Conservation (phyloP, 2,797 vertebrate species). For the Astyanax mexicanus region DNA sequence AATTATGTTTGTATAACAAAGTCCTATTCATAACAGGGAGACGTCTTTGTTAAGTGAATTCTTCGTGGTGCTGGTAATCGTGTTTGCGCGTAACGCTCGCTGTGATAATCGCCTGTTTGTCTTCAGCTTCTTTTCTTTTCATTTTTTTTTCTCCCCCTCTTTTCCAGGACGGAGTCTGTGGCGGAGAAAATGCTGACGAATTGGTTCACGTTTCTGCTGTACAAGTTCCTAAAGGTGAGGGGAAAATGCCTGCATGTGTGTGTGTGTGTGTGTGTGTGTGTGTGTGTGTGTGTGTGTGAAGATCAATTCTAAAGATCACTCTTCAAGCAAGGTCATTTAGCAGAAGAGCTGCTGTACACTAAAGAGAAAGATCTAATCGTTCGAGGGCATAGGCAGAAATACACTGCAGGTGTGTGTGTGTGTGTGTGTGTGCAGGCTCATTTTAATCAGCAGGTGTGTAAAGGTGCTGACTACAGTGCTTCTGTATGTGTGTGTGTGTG, state of each 20-base stretch:
- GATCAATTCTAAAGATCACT: neutral
- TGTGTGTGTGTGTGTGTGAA: neutral
- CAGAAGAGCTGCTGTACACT: constrained; percentile 27
- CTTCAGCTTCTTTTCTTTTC: constrained; percentile 46
- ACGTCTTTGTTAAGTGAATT: constrained; percentile 66
- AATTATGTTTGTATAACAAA: constrained; percentile 70
- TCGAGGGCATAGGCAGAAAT: constrained; percentile 28
- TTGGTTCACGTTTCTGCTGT: constrained; percentile 98
- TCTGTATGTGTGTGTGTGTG: constrained; percentile 15
- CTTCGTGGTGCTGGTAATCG: constrained; percentile 59
- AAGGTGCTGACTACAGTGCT: no score
- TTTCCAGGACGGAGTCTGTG: constrained; percentile 92
- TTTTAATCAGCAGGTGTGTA: no score
- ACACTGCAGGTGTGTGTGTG: constrained; percentile 31
- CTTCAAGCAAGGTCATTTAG: constrained; percentile 48
- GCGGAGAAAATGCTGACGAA: constrained; percentile 99
- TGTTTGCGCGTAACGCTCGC: constrained; percentile 38
- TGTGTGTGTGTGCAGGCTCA: neutral
- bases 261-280: constrained; percentile 5
- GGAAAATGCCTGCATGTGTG: neutral
- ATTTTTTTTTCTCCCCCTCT: no score
- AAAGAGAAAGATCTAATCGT: constrained; percentile 24
- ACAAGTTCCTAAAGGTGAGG: constrained; percentile 97
- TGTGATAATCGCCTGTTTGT: constrained; percentile 55
- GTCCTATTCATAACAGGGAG: constrained; percentile 66